These are phyloP conservation scores for Echinops telfairi DNA, from an alignment of 2,113 vertebrate genomes.

Conservation along the genomic window DNA sequence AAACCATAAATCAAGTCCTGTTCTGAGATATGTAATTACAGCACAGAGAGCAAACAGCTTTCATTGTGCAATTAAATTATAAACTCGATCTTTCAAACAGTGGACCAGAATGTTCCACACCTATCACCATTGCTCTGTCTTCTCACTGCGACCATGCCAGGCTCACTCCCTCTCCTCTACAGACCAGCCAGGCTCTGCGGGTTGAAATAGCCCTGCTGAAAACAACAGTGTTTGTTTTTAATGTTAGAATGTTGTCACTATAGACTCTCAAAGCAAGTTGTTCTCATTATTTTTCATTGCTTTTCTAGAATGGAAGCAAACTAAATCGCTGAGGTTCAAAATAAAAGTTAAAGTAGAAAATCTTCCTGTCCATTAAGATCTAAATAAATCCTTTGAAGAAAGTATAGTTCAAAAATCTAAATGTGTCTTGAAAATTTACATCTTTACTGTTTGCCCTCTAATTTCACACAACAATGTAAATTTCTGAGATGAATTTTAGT, in stretches of 20 bases:
- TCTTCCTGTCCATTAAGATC: slow-evolving; percentile 4
- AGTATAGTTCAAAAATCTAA: slow-evolving; percentile 51
- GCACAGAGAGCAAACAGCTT: not conserved
- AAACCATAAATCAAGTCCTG: slow-evolving; percentile 43
- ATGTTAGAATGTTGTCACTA: slow-evolving; percentile 3
- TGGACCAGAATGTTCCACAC: not conserved
- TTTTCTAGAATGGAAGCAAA: slow-evolving; percentile 52
- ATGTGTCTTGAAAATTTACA: slow-evolving; percentile 30
- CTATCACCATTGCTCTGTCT: not conserved
- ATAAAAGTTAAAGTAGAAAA: slow-evolving; percentile 56
- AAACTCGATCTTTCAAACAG: slow-evolving; percentile 16
- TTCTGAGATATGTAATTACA: slow-evolving; percentile 1
- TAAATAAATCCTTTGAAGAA: slow-evolving; percentile 44
- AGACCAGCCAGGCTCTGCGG: not conserved
- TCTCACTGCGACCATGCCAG: not conserved
- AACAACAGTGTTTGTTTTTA: slow-evolving; percentile 25
- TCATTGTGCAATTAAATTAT: not conserved
- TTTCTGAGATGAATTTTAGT: slow-evolving; percentile 68
- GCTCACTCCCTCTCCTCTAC: not conserved
- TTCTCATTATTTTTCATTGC: slow-evolving; percentile 39
- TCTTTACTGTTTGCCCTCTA: slow-evolving; percentile 34
- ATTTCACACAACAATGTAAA: slow-evolving; percentile 53
- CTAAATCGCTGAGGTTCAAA: slow-evolving; percentile 60
- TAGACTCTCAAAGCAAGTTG: slow-evolving; percentile 31
- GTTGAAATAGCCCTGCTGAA: not conserved